A percentile compares a stretch with the other conserved stretches of the same genome.
Conservation (phyloP, 2,113 vertebrate genomes). For the Corythaixoides concolor region DNA sequence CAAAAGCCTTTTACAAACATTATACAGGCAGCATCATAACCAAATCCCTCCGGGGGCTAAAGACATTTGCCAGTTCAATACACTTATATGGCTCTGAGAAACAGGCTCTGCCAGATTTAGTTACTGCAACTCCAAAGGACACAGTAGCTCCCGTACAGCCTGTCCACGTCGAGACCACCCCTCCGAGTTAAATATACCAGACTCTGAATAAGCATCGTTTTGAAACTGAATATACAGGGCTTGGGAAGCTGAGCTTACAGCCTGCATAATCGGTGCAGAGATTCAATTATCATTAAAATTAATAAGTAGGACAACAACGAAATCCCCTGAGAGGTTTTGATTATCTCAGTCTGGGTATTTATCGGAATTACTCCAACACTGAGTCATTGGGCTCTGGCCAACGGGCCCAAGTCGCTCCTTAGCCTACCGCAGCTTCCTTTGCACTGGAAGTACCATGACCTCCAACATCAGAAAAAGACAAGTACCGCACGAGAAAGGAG, state of each 20-base stretch:
- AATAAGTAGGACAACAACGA: conserved; percentile 28
- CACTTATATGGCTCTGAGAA: background rate
- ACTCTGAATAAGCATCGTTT: background rate
- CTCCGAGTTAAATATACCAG: background rate
- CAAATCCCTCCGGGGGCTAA: background rate
- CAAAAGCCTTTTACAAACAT: conserved; percentile 5
- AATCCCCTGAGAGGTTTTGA: conserved; percentile 7
- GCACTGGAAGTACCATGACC: background rate
- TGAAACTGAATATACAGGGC: background rate
- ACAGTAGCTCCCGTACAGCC: background rate
- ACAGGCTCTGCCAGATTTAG: background rate
- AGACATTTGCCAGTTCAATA: conserved; percentile 33
- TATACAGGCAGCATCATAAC: conserved; percentile 10
- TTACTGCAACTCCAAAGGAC: background rate
- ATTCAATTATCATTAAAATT: conserved; percentile 42
- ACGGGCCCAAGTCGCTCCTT: fast-evolving
- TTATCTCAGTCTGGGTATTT: conserved; percentile 11
- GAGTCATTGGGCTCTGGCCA: background rate
- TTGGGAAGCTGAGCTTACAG: background rate
- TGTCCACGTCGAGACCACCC: background rate
- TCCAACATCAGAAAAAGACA: background rate
- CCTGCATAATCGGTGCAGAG: background rate
- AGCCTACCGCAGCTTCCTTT: background rate
- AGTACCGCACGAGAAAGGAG: background rate
- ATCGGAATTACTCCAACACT: background rate